phyloP scores from a whole-genome alignment of 2,113 vertebrate species.

The Gobiocypris rarus region DNA sequence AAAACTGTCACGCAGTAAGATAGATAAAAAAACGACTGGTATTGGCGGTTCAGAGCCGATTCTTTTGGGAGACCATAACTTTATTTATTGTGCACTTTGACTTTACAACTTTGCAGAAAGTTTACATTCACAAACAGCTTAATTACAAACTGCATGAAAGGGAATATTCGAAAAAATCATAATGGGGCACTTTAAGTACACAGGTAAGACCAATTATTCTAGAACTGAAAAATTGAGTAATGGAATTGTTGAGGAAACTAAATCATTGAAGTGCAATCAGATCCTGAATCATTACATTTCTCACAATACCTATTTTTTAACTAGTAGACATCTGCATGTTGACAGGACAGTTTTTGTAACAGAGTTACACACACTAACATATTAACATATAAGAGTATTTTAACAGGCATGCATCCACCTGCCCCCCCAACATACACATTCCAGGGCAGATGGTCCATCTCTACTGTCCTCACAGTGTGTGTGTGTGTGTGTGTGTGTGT shows the following conservation, averaged over 20 bases:
- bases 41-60: no score
- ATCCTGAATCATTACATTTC: not conserved
- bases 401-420: not conserved
- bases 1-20: no score
- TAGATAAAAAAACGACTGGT: no score
- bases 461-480: not conserved
- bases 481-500: not conserved
- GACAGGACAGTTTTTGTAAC: not conserved
- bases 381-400: no score
- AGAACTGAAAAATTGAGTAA: not conserved
- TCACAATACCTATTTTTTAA: not conserved
- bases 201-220: not conserved
- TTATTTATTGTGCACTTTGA: no score
- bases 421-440: not conserved
- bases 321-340: conserved; percentile 4
- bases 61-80: no score
- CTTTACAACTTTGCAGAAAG: no score
- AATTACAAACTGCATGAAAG: no score
- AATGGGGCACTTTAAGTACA: not conserved
- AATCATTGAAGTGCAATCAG: not conserved
- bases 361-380: not conserved
- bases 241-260: not conserved
- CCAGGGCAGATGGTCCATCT: conserved; percentile 12
- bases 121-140: no score
- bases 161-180: no score